Evolutionary conservation across 2,888 invertebrate genomes (phyloP).

Genomic region (Euplagia quadripunctaria): DNA sequence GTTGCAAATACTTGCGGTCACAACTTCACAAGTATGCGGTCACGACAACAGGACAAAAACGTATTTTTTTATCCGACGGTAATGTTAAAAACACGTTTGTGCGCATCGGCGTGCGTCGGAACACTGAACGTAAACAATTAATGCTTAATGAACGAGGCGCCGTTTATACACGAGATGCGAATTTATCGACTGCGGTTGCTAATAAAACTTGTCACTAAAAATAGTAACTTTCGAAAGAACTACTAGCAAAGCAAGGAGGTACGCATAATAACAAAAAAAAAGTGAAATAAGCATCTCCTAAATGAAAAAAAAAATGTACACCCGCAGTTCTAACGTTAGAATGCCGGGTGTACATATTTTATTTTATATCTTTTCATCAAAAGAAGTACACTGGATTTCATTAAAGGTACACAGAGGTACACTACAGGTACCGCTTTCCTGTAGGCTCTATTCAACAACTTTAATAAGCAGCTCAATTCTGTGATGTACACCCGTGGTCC

Average conservation of each 20-base stretch:
- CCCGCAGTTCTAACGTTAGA: too few species aligned
- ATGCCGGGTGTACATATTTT: too few species aligned
- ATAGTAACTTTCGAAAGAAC: background rate
- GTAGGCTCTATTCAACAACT: too few species aligned
- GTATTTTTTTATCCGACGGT: constrained; percentile 35
- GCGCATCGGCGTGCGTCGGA: constrained; percentile 27
- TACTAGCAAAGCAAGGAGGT: constrained; percentile 9
- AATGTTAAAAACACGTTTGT: constrained; percentile 51
- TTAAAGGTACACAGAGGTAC: too few species aligned
- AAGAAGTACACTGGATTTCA: too few species aligned
- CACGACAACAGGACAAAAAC: constrained; percentile 38
- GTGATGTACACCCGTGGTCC: too few species aligned
- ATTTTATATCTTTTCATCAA: too few species aligned
- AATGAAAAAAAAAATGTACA: too few species aligned
- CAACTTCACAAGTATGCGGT: constrained; percentile 26
- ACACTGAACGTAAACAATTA: constrained; percentile 50
- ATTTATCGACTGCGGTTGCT: constrained; percentile 24
- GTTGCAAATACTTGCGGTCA: constrained; percentile 18
- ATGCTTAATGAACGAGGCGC: constrained; percentile 40
- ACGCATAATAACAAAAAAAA: background rate
- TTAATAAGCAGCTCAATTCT: too few species aligned
- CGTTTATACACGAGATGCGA: constrained; percentile 37
- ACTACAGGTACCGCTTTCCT: too few species aligned
- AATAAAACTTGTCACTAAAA: constrained; percentile 5
- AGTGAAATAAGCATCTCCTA: too few species aligned